Evolutionary conservation across 2,888 invertebrate species (phyloP), one percentile per base, ranked within the genome.

Genomic region (Caenorhabditis sp.): DNA sequence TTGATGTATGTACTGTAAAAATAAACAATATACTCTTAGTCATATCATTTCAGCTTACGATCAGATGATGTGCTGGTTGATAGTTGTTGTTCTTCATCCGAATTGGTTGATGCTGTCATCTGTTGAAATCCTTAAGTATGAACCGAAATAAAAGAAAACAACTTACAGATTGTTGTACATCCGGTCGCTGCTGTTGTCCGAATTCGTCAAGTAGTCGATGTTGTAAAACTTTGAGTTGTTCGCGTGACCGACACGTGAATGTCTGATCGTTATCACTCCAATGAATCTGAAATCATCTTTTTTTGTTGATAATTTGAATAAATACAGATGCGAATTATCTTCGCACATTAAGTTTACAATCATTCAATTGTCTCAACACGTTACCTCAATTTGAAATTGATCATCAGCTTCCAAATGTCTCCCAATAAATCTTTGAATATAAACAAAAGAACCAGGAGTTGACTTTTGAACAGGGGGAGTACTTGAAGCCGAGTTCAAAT

Each of bases 261-360:
- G 80, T 72, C 0, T 63, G 54, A 49, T 74, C 77, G 1, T 76
- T 76, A 54, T 80, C 80, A 43, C 67, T 76, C 80, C 80, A 80
- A 14, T 65, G 62, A 38, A 80, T 67, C 80, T 77, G 56, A 65
- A 76, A n/a, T n/a, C n/a, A n/a, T n/a, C n/a, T n/a, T n/a, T n/a
- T n/a, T n/a, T n/a, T n/a, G n/a, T n/a, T n/a, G n/a, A n/a, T n/a
- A n/a, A n/a, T n/a, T n/a, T n/a, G n/a, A n/a, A n/a, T n/a, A n/a
- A n/a, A n/a, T n/a, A n/a, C n/a, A n/a, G n/a, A n/a, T n/a, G n/a
- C n/a, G n/a, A n/a, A n/a, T n/a, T n/a, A n/a, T n/a, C n/a, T n/a
- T n/a, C n/a, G n/a, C n/a, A n/a, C n/a, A n/a, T n/a, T n/a, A n/a
- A n/a, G n/a, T 31, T 31, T 31, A 31, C 31, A 31, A 10, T 31